A percentile compares a stretch with the other conserved stretches of the same genome.
These are phyloP conservation scores for Melinopterus prodromus DNA, from an alignment of 2,888 invertebrate species.

Conservation along the genomic window DNA sequence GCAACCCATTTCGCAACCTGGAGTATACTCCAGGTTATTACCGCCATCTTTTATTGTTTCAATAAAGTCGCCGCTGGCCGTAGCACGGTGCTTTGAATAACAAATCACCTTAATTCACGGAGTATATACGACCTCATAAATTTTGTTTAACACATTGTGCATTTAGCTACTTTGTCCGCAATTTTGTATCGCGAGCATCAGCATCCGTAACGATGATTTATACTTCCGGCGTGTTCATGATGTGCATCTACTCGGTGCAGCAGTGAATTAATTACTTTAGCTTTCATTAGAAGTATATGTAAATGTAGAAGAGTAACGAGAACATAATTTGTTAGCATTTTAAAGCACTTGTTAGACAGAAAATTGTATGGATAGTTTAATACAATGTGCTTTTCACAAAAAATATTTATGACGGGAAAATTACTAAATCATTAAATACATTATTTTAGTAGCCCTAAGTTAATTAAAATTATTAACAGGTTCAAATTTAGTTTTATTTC, in stretches of 20 bases:
- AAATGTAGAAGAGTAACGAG: no score
- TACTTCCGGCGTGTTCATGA: background rate
- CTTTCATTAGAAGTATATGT: no score
- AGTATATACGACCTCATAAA: background rate
- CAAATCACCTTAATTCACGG: background rate
- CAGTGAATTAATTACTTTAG: background rate
- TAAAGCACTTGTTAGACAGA: no score
- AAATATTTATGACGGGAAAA: no score
- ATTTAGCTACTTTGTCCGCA: background rate
- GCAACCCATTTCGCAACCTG: background rate
- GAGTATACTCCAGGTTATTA: background rate
- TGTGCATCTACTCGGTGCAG: background rate
- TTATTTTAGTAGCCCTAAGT: no score
- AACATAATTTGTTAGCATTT: no score
- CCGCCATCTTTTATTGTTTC: background rate
- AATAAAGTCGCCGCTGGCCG: background rate
- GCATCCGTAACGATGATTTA: background rate
- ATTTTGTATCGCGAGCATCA: background rate
- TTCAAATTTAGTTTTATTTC: no score
- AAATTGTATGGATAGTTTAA: no score
- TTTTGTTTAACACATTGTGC: background rate
- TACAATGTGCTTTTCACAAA: no score
- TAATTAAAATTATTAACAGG: no score
- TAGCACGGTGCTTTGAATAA: background rate
- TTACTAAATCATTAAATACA: no score